Percentiles rank a stretch among this genome's conserved stretches.
phyloP scores from a whole-genome alignment of 2,888 invertebrate genomes.

The Pseudococcus longispinus region DNA sequence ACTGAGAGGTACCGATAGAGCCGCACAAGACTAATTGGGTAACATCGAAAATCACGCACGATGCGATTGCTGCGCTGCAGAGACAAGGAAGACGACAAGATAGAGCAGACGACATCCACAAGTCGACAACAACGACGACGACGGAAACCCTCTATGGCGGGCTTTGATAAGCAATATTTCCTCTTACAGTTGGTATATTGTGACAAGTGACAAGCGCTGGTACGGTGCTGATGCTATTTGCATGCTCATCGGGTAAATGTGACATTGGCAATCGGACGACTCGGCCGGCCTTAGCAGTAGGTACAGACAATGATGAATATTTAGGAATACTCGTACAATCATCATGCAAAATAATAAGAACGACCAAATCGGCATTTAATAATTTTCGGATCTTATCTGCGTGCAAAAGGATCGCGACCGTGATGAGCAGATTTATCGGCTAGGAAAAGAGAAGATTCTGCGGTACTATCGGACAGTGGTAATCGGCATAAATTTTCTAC shows the following conservation, averaged over 20 bases:
- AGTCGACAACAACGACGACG: neutral
- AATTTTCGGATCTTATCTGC: neutral
- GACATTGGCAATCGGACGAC: neutral
- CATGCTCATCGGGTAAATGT: neutral
- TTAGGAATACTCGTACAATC: neutral
- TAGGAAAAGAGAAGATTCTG: neutral
- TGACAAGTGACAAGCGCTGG: neutral
- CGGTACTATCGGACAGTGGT: neutral
- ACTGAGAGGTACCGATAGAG: neutral
- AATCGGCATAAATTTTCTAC: constrained; percentile 38
- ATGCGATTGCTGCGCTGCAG: neutral
- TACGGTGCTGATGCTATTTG: neutral
- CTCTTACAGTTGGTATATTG: neutral
- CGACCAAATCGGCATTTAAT: constrained; percentile 10
- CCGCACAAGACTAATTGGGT: neutral
- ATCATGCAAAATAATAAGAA: neutral
- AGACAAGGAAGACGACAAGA: neutral
- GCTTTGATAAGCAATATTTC: constrained; percentile 21
- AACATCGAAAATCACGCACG: constrained; percentile 17
- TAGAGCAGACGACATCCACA: neutral
- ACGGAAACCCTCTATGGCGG: neutral
- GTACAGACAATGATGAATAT: constrained; percentile 32
- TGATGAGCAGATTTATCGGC: no score
- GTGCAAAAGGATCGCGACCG: no score
- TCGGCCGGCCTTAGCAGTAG: neutral